These are phyloP conservation scores for Magallana ariakensis DNA, from an alignment of 1,140 invertebrate species.

Conservation along the genomic window DNA sequence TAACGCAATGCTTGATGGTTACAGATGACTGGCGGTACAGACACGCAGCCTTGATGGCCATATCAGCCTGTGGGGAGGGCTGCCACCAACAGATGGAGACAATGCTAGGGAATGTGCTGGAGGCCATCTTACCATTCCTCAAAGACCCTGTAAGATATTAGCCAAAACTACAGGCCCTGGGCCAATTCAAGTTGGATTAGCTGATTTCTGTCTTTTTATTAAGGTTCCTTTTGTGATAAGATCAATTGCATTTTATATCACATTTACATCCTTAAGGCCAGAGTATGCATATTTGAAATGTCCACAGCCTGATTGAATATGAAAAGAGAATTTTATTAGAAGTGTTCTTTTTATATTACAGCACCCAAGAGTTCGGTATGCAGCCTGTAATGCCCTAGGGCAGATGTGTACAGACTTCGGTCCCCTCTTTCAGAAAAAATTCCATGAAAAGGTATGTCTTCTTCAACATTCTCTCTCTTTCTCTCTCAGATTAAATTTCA, in stretches of 20 bases:
- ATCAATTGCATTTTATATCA: too few species aligned
- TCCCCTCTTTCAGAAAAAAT: constrained; percentile 97
- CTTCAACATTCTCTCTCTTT: not conserved
- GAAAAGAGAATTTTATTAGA: too few species aligned
- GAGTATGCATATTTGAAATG: too few species aligned
- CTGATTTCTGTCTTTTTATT: not conserved
- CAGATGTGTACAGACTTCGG: constrained; percentile 99
- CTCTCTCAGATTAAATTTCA: not conserved
- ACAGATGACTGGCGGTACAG: constrained; percentile 83
- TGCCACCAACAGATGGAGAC: constrained; percentile 98
- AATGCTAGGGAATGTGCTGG: constrained; percentile 93
- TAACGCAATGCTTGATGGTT: not conserved
- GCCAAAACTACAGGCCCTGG: not conserved
- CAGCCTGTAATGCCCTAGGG: constrained; percentile 99
- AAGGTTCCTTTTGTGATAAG: too few species aligned
- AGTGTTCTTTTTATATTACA: constrained; percentile 61
- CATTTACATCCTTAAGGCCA: too few species aligned
- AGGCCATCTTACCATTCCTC: constrained; percentile 90
- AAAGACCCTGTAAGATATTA: constrained; percentile 87
- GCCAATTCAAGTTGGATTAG: not conserved
- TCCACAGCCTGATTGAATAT: too few species aligned
- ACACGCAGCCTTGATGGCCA: constrained; percentile 98
- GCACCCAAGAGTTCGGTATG: constrained; percentile 96
- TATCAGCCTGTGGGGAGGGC: constrained; percentile 98
- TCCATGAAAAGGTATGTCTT: not conserved